Percentiles rank a stretch among this genome's conserved stretches.
These are phyloP conservation scores for Prenolepis imparis DNA, from an alignment of 2,888 invertebrate genomes.

Conservation along the genomic window DNA sequence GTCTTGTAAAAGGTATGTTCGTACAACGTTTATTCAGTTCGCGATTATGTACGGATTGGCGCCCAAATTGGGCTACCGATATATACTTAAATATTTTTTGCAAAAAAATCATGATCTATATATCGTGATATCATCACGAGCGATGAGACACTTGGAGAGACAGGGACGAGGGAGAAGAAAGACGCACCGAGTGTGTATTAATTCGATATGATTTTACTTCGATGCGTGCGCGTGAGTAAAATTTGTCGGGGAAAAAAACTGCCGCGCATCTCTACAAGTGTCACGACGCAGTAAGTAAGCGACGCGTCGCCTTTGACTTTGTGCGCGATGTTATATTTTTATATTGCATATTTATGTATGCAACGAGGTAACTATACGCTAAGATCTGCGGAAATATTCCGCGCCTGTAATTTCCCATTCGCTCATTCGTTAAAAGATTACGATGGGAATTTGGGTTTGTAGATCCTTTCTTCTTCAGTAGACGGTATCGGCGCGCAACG, in stretches of 20 bases:
- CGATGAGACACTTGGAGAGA: not conserved
- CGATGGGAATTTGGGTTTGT: not conserved
- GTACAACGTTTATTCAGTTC: not conserved
- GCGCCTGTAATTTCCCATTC: not conserved
- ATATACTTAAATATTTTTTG: not conserved
- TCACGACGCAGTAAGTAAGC: not conserved
- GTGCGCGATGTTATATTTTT: not conserved
- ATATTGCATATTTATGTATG: not conserved
- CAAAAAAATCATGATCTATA: not conserved
- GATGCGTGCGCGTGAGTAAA: not conserved
- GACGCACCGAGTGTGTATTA: not conserved
- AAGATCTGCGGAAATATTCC: not conserved
- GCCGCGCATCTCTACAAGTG: not conserved
- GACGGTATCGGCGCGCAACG: not conserved
- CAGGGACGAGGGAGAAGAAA: not conserved
- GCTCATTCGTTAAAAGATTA: not conserved
- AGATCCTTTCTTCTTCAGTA: not conserved
- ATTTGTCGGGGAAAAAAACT: not conserved
- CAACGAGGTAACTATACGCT: not conserved
- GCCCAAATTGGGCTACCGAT: not conserved
- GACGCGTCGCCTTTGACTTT: not conserved
- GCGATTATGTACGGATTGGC: no score
- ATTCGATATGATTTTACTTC: not conserved
- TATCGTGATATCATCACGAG: not conserved
- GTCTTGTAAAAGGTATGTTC: slow-evolving; percentile 64